Evolutionary conservation across 2,113 vertebrate species (phyloP).

Genomic region (Megaceryle torquata): DNA sequence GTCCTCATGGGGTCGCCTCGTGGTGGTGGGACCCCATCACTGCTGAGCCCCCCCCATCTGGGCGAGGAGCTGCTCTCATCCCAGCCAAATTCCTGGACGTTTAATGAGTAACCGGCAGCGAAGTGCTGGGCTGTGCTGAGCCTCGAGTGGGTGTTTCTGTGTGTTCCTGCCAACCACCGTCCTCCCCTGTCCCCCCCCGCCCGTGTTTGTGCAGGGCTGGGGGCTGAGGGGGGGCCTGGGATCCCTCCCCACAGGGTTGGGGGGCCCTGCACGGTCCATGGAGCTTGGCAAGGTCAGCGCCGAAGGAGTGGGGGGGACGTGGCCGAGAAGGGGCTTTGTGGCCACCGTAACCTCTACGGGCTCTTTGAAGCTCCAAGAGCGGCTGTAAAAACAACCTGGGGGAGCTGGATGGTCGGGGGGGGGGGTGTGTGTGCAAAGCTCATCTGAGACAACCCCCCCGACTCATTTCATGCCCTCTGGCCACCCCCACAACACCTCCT

Average conservation of each 20-base stretch:
- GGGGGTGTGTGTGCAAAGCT: background rate
- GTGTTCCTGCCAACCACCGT: background rate
- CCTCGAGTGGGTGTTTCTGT: background rate
- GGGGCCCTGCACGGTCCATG: rapidly evolving
- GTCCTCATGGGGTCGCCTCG: background rate
- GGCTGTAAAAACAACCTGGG: background rate
- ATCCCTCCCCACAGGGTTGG: background rate
- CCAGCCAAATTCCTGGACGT: background rate
- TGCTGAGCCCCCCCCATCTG: background rate
- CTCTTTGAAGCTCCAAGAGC: background rate
- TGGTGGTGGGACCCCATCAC: rapidly evolving
- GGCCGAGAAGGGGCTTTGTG: background rate
- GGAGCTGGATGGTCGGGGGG: background rate
- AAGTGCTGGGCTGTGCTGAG: background rate
- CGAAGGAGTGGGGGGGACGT: background rate
- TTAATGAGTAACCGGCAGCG: conserved; percentile 33
- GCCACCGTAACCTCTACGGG: background rate
- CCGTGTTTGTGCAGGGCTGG: background rate
- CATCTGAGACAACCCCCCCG: background rate
- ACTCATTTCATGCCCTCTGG: background rate
- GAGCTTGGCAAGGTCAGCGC: background rate
- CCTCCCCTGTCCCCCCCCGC: background rate
- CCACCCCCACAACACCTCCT: background rate
- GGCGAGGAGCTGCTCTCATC: background rate
- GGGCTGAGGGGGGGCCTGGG: background rate